Base-by-base conservation (phyloP, 2,888 invertebrate species). In the Agriotes lineatus region DNA sequence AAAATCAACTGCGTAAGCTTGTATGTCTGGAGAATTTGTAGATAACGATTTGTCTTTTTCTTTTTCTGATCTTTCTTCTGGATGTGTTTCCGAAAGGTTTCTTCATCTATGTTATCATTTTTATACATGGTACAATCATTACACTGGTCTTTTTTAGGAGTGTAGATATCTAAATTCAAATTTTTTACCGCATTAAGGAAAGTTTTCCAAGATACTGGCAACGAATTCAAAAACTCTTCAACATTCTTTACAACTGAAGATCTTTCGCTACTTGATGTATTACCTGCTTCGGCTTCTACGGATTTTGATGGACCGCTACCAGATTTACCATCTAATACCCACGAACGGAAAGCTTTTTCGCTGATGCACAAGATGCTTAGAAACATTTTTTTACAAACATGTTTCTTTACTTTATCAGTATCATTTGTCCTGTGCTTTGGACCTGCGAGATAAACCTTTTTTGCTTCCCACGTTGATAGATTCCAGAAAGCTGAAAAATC, bases 11-110 rank as follows among this genome's bases (percentile, higher is more conserved):
- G n/a, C n/a, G n/a, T n/a, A n/a, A n/a, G n/a, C n/a, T n/a, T n/a
- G n/a, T n/a, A n/a, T n/a, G n/a, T n/a, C n/a, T n/a, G n/a, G n/a
- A n/a, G n/a, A n/a, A n/a, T n/a, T n/a, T n/a, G n/a, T n/a, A n/a
- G n/a, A n/a, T n/a, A n/a, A 62, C 16, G 68, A 61, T 69, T 71
- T 74, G 60, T 75, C 72, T 42, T 72, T 72, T n/a, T 25, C 14
- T 35, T 64, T 64, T 64, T 57, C 64, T 20, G 22, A 25, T 3
- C 59, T 64, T 48, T 67, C 19, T 16, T n/a, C n/a, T n/a, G n/a
- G n/a, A n/a, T n/a, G n/a, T n/a, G n/a, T n/a, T n/a, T n/a, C 20
- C n/a, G n/a, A 25, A 22, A 60, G 14, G 10, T 19, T 18, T 48
- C 48, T 25, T 45, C 50, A 16, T 18, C 18, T 20, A 61, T 7